phyloP scores from a whole-genome alignment of 2,888 invertebrate genomes.

The Germaria angustata region DNA sequence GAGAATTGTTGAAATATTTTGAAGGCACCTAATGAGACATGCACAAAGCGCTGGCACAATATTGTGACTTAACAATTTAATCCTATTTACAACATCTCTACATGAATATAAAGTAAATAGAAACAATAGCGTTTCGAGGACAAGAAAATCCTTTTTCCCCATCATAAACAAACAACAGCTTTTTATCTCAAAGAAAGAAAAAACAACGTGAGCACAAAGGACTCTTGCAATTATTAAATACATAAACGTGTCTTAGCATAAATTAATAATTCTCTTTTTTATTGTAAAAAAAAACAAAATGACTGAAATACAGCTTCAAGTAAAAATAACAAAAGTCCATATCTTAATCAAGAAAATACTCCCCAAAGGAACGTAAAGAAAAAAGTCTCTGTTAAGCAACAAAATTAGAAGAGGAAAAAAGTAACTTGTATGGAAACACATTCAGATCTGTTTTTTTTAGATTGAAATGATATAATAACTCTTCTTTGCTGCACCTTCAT shows the following conservation, averaged over 20 bases:
- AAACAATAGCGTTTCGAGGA: conserved; percentile 27
- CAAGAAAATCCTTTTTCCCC: conserved; percentile 30
- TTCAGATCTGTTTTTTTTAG: background rate
- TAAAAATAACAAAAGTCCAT: conserved; percentile 44
- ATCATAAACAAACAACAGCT: conserved; percentile 4
- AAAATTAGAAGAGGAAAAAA: background rate
- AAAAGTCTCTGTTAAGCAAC: conserved; percentile 4
- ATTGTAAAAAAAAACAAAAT: background rate
- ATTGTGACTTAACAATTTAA: conserved; percentile 27
- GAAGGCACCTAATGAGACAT: conserved; percentile 1
- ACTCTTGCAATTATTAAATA: conserved; percentile 44
- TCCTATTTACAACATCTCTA: conserved; percentile 20
- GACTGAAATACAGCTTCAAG: background rate
- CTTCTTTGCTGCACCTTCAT: background rate
- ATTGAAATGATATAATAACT: background rate
- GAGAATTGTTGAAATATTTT: too few relatives aligned
- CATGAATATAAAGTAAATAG: conserved; percentile 29
- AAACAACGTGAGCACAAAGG: background rate
- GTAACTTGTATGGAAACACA: background rate
- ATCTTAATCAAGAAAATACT: conserved; percentile 45
- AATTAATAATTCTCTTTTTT: conserved; percentile 57
- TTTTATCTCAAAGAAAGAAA: conserved; percentile 13
- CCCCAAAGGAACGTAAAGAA: conserved; percentile 21
- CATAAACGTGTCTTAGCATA: conserved; percentile 57
- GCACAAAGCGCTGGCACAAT: conserved; percentile 12